Conservation (phyloP, 1,140 invertebrate species). For the Psix sp. region DNA sequence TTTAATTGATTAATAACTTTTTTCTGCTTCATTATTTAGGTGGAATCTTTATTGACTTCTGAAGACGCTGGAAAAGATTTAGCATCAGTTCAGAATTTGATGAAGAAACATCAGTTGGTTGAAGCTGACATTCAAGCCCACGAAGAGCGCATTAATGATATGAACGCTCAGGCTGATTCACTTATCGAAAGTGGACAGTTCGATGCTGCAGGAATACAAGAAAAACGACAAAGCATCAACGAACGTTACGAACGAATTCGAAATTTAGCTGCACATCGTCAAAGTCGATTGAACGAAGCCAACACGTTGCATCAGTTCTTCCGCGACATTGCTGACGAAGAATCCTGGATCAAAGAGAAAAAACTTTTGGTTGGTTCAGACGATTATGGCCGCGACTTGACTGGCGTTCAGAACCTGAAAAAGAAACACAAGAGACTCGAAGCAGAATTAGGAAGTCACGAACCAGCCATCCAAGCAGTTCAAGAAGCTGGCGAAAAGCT, state of each 20-base stretch:
- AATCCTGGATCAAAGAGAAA: conserved; percentile 99
- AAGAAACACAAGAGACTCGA: conserved; percentile 99
- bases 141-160: conserved; percentile 96
- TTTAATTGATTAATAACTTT: conserved; percentile 7
- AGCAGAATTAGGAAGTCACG: conserved; percentile 95
- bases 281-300: conserved; percentile 94
- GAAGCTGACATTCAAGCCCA: conserved; percentile 98
- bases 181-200: conserved; percentile 96
- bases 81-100: conserved; percentile 98
- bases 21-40: conserved; percentile 69
- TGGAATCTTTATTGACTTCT: conserved; percentile 96
- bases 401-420: conserved; percentile 97
- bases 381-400: conserved; percentile 98
- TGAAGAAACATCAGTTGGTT: conserved; percentile 99
- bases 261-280: conserved; percentile 90
- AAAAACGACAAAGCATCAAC: conserved; percentile 94
- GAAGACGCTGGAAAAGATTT: conserved; percentile 99
- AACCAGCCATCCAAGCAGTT: conserved; percentile 97
- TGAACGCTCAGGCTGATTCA: conserved; percentile 96
- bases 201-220: conserved; percentile 94
- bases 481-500: conserved; percentile 97
- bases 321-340: conserved; percentile 99
- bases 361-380: conserved; percentile 97
- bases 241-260: conserved; percentile 95
- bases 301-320: conserved; percentile 99